These are phyloP conservation scores for Cheirogaleus major DNA, from an alignment of 2,797 vertebrate genomes.

Conservation along the genomic window DNA sequence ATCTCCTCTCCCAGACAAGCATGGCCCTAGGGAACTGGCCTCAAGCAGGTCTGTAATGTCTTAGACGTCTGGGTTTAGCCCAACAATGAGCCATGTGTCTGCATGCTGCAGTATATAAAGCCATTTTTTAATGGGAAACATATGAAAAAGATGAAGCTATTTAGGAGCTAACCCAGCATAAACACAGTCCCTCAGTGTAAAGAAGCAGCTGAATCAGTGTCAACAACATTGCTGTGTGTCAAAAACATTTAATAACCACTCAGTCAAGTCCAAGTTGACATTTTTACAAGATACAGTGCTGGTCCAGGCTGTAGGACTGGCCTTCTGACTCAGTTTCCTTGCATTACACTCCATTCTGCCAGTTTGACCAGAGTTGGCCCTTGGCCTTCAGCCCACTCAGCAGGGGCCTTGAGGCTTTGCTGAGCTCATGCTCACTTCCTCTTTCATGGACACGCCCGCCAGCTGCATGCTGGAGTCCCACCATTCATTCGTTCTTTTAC, in stretches of 20 bases:
- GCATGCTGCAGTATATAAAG: neutral
- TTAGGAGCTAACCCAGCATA: neutral
- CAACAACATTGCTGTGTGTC: neutral
- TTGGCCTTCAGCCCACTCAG: neutral
- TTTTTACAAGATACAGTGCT: neutral
- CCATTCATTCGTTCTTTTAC: neutral
- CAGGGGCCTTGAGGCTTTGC: neutral
- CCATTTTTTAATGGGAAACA: neutral
- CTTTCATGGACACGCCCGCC: neutral
- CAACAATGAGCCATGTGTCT: neutral
- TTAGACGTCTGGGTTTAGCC: neutral
- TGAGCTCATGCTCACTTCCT: neutral
- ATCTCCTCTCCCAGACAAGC: neutral
- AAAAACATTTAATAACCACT: neutral
- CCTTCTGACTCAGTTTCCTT: neutral
- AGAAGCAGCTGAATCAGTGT: neutral
- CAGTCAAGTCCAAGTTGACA: neutral
- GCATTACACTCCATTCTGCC: neutral
- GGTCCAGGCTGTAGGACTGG: neutral
- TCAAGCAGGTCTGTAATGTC: neutral
- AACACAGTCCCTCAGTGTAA: neutral
- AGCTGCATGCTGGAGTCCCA: neutral
- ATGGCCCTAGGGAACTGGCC: neutral
- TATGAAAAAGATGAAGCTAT: neutral
- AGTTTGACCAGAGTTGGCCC: neutral